A percentile compares a stretch with the other conserved stretches of the same genome.
Conservation (phyloP, 2,113 vertebrate genomes). For the Triplophysa dalaica region DNA sequence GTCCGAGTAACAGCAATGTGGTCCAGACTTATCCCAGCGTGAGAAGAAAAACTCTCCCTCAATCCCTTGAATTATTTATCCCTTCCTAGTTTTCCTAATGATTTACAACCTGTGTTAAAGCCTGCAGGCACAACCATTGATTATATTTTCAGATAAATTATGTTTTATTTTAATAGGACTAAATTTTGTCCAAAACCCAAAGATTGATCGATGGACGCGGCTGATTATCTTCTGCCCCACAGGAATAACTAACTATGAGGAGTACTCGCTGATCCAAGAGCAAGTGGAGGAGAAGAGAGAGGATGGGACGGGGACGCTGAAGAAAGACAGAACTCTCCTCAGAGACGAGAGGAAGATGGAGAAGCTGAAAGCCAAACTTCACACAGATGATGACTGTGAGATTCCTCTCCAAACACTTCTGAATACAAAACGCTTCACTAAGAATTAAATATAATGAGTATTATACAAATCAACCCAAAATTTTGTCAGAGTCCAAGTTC, state of each 20-base stretch:
- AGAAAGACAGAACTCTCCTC: constrained; percentile 89
- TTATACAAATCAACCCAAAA: no score
- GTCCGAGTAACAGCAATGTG: background rate
- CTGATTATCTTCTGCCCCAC: constrained; percentile 45
- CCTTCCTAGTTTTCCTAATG: background rate
- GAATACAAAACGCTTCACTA: background rate
- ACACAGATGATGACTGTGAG: constrained; percentile 97
- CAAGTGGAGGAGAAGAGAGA: constrained; percentile 90
- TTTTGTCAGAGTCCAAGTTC: no score
- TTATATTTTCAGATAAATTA: constrained; percentile 20
- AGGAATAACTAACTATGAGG: constrained; percentile 99
- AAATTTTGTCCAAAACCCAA: constrained; percentile 57
- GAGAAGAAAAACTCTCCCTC: background rate
- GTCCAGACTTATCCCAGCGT: background rate
- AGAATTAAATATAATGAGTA: no score
- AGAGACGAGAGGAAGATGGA: constrained; percentile 98
- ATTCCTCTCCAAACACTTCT: constrained; percentile 41
- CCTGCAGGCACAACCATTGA: background rate
- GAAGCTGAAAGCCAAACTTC: constrained; percentile 98
- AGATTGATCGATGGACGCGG: background rate
- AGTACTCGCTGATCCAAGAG: constrained; percentile 98
- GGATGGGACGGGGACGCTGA: constrained; percentile 88
- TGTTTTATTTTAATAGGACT: constrained; percentile 30
- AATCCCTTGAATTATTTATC: background rate
- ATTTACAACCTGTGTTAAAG: background rate